Conservation (phyloP, 2,888 invertebrate genomes). For the Labia minor region DNA sequence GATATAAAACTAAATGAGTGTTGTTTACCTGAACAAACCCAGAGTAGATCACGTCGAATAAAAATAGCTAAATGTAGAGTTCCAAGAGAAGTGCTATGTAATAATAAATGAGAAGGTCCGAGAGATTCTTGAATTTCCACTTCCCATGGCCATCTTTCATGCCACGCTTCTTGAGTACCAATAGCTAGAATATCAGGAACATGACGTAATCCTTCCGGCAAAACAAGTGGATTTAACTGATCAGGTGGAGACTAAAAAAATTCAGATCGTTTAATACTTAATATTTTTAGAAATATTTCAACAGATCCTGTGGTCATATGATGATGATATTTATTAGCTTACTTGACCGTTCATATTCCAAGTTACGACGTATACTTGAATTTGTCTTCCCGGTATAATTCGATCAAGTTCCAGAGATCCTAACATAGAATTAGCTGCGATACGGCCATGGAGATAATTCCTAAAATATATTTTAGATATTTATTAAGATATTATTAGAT, state of each 20-base stretch:
- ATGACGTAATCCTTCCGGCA: constrained; percentile 72
- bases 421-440: constrained; percentile 68
- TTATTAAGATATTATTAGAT: not conserved
- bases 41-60: constrained; percentile 81
- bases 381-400: constrained; percentile 72
- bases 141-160: constrained; percentile 81
- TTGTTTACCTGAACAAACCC: constrained; percentile 79
- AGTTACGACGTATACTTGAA: constrained; percentile 80
- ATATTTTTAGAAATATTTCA: too few relatives aligned
- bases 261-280: too few relatives aligned
- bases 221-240: constrained; percentile 78
- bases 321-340: constrained; percentile 34
- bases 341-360: constrained; percentile 99
- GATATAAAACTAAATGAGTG: too few relatives aligned
- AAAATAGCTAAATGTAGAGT: constrained; percentile 82
- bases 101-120: constrained; percentile 83
- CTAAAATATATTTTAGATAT: constrained; percentile 36
- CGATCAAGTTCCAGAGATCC: constrained; percentile 77
- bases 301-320: too few relatives aligned
- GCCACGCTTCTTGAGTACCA: constrained; percentile 86
- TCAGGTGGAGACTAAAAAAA: constrained; percentile 41
- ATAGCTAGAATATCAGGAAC: constrained; percentile 86
- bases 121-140: constrained; percentile 83
- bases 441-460: constrained; percentile 67
- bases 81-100: constrained; percentile 75